Evolutionary conservation across 2,113 vertebrate species (phyloP).

Genomic region (Hemichromis elongatus): DNA sequence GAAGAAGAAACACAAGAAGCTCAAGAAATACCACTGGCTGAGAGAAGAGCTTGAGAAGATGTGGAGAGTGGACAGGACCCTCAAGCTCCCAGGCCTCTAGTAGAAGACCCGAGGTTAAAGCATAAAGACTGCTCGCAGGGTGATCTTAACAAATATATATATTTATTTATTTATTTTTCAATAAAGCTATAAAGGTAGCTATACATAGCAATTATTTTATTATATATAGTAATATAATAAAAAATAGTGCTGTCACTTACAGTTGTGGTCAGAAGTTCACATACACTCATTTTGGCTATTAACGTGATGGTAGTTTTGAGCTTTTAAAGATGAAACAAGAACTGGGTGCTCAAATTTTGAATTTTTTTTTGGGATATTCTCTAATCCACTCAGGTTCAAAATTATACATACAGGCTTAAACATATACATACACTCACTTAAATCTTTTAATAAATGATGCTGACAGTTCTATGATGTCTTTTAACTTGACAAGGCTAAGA

Average conservation of each 20-base stretch:
- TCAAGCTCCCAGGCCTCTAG: background rate
- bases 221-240: too few species aligned
- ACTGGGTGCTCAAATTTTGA: background rate
- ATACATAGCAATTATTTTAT: too few species aligned
- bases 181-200: too few species aligned
- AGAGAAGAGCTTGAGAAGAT: background rate
- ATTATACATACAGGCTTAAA: background rate
- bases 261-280: too few species aligned
- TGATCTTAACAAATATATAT: too few species aligned
- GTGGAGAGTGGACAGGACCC: background rate
- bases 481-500: background rate
- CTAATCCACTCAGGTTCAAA: background rate
- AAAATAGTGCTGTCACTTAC: too few species aligned
- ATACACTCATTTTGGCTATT: too few species aligned
- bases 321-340: background rate
- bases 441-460: background rate
- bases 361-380: background rate
- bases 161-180: too few species aligned
- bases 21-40: background rate
- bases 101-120: background rate
- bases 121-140: too few species aligned
- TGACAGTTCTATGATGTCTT: background rate
- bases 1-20: background rate
- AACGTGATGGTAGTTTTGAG: background rate
- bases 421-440: background rate